Evolutionary conservation across 2,113 vertebrate genomes (phyloP), one percentile per base, ranked within the genome.

Genomic region (Dasyurus viverrinus): DNA sequence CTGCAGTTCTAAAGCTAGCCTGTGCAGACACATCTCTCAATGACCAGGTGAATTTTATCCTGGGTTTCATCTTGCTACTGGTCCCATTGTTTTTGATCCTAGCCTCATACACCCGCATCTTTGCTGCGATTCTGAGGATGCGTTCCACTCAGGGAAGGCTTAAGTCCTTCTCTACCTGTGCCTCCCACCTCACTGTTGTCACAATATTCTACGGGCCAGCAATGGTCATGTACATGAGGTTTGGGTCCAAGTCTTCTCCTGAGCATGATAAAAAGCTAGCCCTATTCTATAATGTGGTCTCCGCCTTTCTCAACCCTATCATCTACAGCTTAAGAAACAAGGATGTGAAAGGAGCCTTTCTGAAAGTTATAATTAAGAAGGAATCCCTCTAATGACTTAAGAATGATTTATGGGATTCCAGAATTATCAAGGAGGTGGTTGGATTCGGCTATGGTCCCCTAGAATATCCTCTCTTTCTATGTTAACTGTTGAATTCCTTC

Each of bases 151-250:
- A 97, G 46, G 97, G 97, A 8, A 95, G 90, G 23, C 26, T 97
- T 91, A 97, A 98, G 92, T 96, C 95, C 91, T 97, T 98, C 94
- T 97, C 97, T n/a, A 98, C 95, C 0, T 98, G 97, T 96, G 96
- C 92, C 46, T 97, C 97, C 48, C 97, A 98, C 9, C 76, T 97
- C 95, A 97, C 96, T 54, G 92, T 97, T 50, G 97, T 98, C 94
- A 97, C 57, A 89, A 97, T 95, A 96, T 98, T 97, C 95, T 97
- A 97, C n/a, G 96, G 95, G 23, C 95, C 97, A 48, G 96, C 96
- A 89, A 97, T 97, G 91, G n/a, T 95, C 60, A 97, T 98, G 97
- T 96, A 98, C 95, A 98, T 98, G 97, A 97, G 95, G 2, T 96
- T 96, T 0, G 42, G 97, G 5, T 98, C 96, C 57, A 96, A 95